Evolutionary conservation across 2,888 invertebrate species (phyloP), one percentile per base, ranked within the genome.

Genomic region (Eristalis arbustorum): DNA sequence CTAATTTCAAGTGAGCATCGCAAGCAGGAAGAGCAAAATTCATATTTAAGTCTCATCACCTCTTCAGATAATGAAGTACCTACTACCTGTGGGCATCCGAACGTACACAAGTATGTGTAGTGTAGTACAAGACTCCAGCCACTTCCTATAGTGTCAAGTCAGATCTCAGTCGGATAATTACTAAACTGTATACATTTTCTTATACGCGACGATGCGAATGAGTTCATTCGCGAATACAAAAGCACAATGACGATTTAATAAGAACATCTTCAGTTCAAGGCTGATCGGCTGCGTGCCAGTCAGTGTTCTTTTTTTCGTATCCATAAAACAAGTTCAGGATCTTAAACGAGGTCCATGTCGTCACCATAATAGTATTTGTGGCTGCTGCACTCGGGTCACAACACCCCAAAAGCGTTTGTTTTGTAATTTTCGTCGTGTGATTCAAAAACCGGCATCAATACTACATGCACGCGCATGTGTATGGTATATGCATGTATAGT

Each of bases 181-280:
- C 31, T 31, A 10, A 31, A 31, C 31, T 31, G 31, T 31, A 31
- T 49, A 49, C 8, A 49, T 18, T 18, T 49, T 18, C 18, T 18
- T n/a, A 42, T 42, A 42, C 6, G 42, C 42, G 34, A 28, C 34
- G 37, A 49, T 14, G 1, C 57, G n/a, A 64, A 57, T 71, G 77
- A 78, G 25, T 71, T 78, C 25, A 71, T 64, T 63, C 57, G 59
- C 5, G n/a, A 10, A 22, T 10, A 61, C 34, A 25, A 42, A 71
- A 59, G 6, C 25, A 61, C 25, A 22, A 62, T 34, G 31, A 31
- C 31, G 64, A 23, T 40, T 31, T 31, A 59, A 34, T 49, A 68
- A 64, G n/a, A 49, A 14, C 37, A 78, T n/a, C 28, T 62, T 34
- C 31, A 42, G 62, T 75, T 63, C 66, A 84, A 79, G 84, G 79